Evolutionary conservation across 2,888 invertebrate genomes (phyloP).

Genomic region (Poecilus cupreus): DNA sequence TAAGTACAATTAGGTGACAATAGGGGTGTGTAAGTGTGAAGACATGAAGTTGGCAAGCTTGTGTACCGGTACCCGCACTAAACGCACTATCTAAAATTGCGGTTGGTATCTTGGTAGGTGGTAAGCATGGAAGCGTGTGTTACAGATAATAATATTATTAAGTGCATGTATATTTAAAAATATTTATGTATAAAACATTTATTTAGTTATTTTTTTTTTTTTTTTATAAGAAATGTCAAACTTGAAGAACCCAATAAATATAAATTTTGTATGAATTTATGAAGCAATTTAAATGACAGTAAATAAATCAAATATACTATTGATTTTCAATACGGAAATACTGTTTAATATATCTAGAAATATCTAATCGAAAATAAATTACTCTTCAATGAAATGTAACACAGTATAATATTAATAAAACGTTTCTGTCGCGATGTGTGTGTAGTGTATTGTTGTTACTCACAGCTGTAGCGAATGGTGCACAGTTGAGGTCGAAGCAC

Average conservation of each 20-base stretch:
- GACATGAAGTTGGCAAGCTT: background rate
- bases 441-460: background rate
- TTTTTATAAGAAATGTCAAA: too few relatives aligned
- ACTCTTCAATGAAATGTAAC: background rate
- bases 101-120: too few relatives aligned
- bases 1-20: background rate
- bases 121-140: background rate
- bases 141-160: background rate
- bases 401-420: background rate
- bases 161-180: too few relatives aligned
- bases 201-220: too few relatives aligned
- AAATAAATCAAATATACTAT: slow-evolving; percentile 27
- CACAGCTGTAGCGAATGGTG: background rate
- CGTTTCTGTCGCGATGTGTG: too few relatives aligned
- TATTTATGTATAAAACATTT: too few relatives aligned
- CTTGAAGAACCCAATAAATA: background rate
- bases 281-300: background rate
- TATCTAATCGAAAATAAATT: background rate
- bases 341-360: background rate
- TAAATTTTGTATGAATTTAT: background rate
- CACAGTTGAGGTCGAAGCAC: background rate
- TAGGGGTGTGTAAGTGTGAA: background rate
- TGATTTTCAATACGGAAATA: background rate
- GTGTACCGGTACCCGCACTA: background rate
- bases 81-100: background rate